A percentile compares a stretch with the other conserved stretches of the same genome.
Evolutionary conservation across 2,113 vertebrate genomes (phyloP).

Genomic region (Rhinolophus sinicus): DNA sequence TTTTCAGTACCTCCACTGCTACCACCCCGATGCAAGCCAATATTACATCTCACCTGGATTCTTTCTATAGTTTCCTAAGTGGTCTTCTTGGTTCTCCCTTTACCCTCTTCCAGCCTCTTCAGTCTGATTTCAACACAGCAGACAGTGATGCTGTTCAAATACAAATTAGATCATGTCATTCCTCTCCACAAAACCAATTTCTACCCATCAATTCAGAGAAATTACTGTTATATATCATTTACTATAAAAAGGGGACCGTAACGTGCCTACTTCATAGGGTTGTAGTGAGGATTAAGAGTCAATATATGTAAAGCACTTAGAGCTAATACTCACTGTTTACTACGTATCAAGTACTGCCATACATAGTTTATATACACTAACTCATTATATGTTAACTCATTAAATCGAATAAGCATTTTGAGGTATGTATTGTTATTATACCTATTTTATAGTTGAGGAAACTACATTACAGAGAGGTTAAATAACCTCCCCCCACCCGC

Average conservation of each 20-base stretch:
- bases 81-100: background rate
- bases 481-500: background rate
- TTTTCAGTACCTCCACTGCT: background rate
- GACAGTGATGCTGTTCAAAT: background rate
- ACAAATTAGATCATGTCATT: background rate
- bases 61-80: background rate
- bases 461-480: background rate
- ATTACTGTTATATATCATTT: background rate
- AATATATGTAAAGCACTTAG: background rate
- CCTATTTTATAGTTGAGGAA: background rate
- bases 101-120: background rate
- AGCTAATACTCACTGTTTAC: background rate
- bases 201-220: background rate
- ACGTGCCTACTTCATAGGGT: background rate
- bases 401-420: background rate
- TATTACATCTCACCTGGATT: background rate
- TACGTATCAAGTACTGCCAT: background rate
- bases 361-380: background rate
- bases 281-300: background rate
- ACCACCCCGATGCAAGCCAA: background rate
- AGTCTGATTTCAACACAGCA: background rate
- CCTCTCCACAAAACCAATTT: background rate
- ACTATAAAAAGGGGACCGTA: background rate
- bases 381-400: background rate
- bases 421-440: background rate